Percentiles rank a stretch among this genome's conserved stretches.
These are phyloP conservation scores for Venustaconcha ellipsiformis DNA, from an alignment of 1,140 invertebrate species.

Conservation along the genomic window DNA sequence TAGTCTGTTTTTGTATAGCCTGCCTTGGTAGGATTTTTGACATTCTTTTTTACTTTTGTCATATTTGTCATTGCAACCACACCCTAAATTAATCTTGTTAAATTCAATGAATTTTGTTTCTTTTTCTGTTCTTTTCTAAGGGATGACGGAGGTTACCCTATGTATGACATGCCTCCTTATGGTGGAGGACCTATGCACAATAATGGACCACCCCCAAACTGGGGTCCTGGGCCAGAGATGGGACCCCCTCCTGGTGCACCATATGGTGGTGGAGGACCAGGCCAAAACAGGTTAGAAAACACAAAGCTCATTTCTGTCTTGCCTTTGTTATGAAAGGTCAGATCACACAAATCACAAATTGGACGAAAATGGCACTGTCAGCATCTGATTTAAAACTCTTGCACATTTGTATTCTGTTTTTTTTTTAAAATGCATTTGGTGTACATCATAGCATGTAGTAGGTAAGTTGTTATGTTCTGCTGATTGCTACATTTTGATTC, in stretches of 20 bases:
- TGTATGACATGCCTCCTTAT: constrained; percentile 39
- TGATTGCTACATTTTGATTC: no score
- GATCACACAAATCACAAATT: neutral
- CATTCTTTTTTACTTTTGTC: neutral
- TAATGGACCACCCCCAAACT: constrained; percentile 39
- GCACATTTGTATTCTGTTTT: neutral
- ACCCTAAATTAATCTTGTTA: neutral
- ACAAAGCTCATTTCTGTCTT: neutral
- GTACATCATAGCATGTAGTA: no score
- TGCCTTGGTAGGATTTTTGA: neutral
- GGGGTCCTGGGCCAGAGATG: constrained; percentile 44
- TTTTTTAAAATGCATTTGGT: neutral
- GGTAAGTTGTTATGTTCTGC: no score
- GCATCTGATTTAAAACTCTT: neutral
- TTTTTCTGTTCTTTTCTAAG: constrained; percentile 12
- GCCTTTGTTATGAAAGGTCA: neutral
- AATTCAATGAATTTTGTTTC: constrained; percentile 1
- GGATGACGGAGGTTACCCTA: constrained; percentile 50
- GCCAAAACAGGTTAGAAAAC: constrained; percentile 27
- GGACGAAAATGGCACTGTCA: neutral
- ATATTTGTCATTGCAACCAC: neutral
- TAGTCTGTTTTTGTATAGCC: neutral
- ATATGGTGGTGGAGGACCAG: constrained; percentile 23
- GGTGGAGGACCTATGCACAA: constrained; percentile 41
- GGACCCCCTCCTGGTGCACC: constrained; percentile 32